Evolutionary conservation across 2,888 invertebrate species (phyloP), one percentile per base, ranked within the genome.

Genomic region (Acanthosepion esculentum): DNA sequence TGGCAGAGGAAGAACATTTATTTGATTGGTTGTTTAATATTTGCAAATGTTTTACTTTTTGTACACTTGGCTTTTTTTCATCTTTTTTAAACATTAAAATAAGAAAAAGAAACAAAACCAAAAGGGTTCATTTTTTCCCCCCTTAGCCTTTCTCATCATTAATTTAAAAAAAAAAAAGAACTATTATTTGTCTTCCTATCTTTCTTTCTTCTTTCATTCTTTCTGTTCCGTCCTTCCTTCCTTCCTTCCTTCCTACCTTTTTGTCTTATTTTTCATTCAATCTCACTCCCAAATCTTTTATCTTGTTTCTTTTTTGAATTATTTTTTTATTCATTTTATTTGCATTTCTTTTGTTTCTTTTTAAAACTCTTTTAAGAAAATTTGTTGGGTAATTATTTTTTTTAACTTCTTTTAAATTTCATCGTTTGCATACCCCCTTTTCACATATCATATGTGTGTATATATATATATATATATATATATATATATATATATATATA

Each of bases 211-310:
- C 10, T 48, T 91, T 91, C 23, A 33, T 91, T 48, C 23, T 2
- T 48, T 91, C 91, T 23, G 48, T 92, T 29, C 29, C 20, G 48
- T 26, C 29, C 5, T 92, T 50, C 50, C 4, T 92, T 92, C 41
- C 48, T 92, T 48, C 33, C 48, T 92, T 92, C 48, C 33, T 92
- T 92, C 8, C 50, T 92, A 92, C 26, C 12, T 92, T 92, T 92
- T 48, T 92, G 48, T 92, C 33, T 48, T 48, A n/a, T 92, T 23
- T 92, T 92, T 53, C 15, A n/a, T 48, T 93, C 93, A 48, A 92
- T 50, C 53, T 93, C 48, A 53, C 93, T 93, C n/a, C 93, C 48
- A 93, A 20, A 93, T 48, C 48, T 93, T 48, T 48, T 93, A 41
- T 50, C 10, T 41, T 53, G 41, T 41, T 41, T 41, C 41, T 41